Conservation (phyloP, 2,888 invertebrate genomes). For the Cerastis leucographa region DNA sequence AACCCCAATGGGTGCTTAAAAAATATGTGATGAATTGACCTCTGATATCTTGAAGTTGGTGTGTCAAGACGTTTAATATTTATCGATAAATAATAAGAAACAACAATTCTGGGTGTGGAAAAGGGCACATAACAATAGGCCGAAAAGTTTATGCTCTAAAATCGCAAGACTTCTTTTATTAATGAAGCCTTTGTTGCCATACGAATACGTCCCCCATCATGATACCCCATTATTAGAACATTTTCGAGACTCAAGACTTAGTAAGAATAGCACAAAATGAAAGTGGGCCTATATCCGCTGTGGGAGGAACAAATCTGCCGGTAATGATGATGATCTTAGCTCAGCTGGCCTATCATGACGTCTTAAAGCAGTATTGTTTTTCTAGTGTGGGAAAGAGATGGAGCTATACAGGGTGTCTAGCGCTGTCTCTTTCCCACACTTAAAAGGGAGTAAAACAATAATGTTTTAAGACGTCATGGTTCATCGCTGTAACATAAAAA, state of each 20-base stretch:
- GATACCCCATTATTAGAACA: neutral
- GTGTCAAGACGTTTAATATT: constrained; percentile 24
- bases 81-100: constrained; percentile 17
- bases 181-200: neutral
- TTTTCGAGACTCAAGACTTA: neutral
- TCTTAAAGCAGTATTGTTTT: no score
- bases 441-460: no score
- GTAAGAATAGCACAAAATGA: neutral
- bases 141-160: neutral
- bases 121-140: neutral
- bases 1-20: constrained; percentile 59
- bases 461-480: no score
- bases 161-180: neutral
- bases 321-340: neutral
- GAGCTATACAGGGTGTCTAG: no score
- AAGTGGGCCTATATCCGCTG: neutral
- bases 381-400: no score
- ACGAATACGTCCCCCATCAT: no score
- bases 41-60: constrained; percentile 36
- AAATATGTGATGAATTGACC: constrained; percentile 57
- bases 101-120: neutral
- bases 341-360: no score
- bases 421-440: no score
- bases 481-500: no score
- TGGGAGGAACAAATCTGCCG: neutral